Conservation (phyloP, 2,113 vertebrate genomes). For the Istiophorus platypterus region DNA sequence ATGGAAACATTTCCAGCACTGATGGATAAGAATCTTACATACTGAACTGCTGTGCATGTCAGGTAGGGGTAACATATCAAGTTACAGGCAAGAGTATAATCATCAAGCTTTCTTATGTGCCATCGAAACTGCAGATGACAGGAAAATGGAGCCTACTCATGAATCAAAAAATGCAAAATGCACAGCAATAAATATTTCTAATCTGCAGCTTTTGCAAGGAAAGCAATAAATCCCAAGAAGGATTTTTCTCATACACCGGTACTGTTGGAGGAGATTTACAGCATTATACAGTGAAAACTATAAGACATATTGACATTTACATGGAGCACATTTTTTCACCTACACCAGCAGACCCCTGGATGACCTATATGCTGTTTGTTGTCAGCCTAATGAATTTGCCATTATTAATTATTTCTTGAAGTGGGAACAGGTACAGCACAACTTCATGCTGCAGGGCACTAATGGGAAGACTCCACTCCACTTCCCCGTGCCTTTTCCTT, state of each 20-base stretch:
- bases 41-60: conserved; percentile 37
- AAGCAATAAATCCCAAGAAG: conserved; percentile 62
- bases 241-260: conserved; percentile 57
- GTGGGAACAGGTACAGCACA: conserved; percentile 52
- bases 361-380: conserved; percentile 65
- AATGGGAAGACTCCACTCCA: conserved; percentile 62
- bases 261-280: conserved; percentile 58
- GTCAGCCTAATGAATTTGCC: conserved; percentile 67
- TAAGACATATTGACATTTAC: conserved; percentile 59
- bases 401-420: conserved; percentile 70
- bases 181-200: conserved; percentile 71
- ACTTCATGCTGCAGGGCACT: conserved; percentile 59
- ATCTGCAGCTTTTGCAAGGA: conserved; percentile 61
- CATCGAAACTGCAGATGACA: conserved; percentile 68
- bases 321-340: conserved; percentile 47
- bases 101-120: conserved; percentile 51
- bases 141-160: conserved; percentile 61
- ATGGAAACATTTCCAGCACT: conserved; percentile 62
- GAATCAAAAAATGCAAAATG: conserved; percentile 64
- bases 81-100: conserved; percentile 51
- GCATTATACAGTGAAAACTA: conserved; percentile 34
- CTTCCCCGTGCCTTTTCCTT: conserved; percentile 65
- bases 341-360: conserved; percentile 34
- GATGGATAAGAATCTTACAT: conserved; percentile 53
- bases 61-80: conserved; percentile 62